These are phyloP conservation scores for Solenopsis invicta DNA, from an alignment of 1,140 invertebrate genomes.

Conservation along the genomic window DNA sequence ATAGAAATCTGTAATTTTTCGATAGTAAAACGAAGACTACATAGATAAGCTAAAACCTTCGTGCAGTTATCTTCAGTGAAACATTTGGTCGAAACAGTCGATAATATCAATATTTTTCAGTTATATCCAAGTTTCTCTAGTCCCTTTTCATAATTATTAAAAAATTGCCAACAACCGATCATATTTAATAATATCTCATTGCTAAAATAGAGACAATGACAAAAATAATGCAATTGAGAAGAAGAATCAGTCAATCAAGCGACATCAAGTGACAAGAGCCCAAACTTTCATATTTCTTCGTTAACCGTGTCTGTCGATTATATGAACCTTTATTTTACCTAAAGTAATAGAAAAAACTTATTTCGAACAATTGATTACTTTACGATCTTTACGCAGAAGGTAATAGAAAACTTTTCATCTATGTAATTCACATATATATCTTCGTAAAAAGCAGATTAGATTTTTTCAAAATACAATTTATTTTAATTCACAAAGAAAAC, in stretches of 20 bases:
- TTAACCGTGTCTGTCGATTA: neutral
- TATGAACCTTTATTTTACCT: neutral
- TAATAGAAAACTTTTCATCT: neutral
- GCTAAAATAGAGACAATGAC: neutral
- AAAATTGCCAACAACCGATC: neutral
- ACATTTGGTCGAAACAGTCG: neutral
- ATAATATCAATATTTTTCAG: neutral
- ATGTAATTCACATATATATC: neutral
- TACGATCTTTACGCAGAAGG: neutral
- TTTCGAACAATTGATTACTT: neutral
- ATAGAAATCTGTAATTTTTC: neutral
- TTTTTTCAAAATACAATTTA: neutral
- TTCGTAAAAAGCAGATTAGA: neutral
- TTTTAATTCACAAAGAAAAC: neutral
- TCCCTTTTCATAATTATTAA: neutral
- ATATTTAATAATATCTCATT: neutral
- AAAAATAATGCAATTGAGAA: neutral
- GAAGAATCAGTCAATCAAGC: neutral
- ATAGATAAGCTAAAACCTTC: neutral
- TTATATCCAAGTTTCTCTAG: neutral
- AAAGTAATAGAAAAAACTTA: neutral
- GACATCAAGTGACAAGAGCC: neutral
- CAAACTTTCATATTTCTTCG: constrained; percentile 1
- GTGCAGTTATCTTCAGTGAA: neutral
- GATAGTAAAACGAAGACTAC: neutral